Conservation (phyloP, 2,113 vertebrate genomes). For the Alligator sinensis region DNA sequence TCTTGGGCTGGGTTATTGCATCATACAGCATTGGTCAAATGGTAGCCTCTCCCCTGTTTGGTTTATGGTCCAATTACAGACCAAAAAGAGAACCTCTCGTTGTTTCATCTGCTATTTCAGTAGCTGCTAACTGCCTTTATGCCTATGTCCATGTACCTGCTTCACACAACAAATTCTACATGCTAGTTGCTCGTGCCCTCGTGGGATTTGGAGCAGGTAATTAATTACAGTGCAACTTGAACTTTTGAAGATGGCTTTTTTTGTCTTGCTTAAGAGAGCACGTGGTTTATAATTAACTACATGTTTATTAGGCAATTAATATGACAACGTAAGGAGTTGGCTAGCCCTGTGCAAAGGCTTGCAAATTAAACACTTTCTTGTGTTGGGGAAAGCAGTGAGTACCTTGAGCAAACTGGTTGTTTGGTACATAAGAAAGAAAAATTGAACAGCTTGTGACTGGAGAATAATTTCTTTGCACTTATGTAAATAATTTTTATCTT, state of each 20-base stretch:
- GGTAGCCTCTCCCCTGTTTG: conserved; percentile 93
- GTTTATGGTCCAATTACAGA: conserved; percentile 94
- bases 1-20: conserved; percentile 97
- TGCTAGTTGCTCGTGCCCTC: conserved; percentile 89
- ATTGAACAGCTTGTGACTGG: neutral
- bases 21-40: conserved; percentile 96
- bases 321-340: neutral
- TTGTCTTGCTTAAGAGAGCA: accelerated
- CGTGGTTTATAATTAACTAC: neutral
- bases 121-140: conserved; percentile 92
- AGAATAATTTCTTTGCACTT: neutral
- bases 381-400: neutral
- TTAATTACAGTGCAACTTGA: conserved; percentile 64
- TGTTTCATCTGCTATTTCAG: conserved; percentile 89
- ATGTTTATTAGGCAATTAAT: neutral
- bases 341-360: accelerated
- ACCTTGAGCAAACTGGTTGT: neutral
- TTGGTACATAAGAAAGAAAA: neutral
- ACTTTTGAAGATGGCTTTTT: neutral
- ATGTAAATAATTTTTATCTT: neutral
- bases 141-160: conserved; percentile 87
- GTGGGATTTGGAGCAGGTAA: conserved; percentile 97
- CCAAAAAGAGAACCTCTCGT: conserved; percentile 89
- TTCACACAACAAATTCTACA: conserved; percentile 91
- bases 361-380: neutral